Evolutionary conservation across 2,113 vertebrate genomes (phyloP), one percentile per base, ranked within the genome.

Genomic region (Tychaedon coryphoeus): DNA sequence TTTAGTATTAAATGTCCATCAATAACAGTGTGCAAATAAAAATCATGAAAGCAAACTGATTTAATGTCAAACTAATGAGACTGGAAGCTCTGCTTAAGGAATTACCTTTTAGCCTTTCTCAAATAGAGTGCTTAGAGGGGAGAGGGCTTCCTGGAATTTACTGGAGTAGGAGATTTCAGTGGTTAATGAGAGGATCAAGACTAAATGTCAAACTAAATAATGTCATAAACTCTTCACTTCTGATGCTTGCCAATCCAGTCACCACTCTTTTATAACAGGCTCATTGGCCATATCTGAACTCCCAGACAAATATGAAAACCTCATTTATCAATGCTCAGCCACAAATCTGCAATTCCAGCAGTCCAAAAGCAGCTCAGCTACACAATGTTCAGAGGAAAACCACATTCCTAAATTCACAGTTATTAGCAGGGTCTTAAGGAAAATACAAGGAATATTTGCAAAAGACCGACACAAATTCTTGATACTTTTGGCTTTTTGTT

Each of bases 11-110:
- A 76, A 62, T 14, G 40, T 62, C 90, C 88, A 45, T 90, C 94
- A 86, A 71, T 93, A 96, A 96, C 89, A 65, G 34, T 79, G n/a
- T 65, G 87, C 29, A 97, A 96, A 96, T 82, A 95, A 64, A 96
- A 95, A 77, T 70, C 62, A 86, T 34, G 76, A 90, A 92, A 95
- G 95, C 28, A 80, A 88, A 94, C 89, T 77, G 85, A 88, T 90
- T 93, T 86, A 91, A 80, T 86, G 81, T 86, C 88, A 92, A 92
- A 40, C 60, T 91, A 92, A 84, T 91, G 72, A 97, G 76, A 48
- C 7, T 70, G 69, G 71, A 69, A 95, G 88, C 87, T 77, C 80
- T 91, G 53, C 53, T 81, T 51, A 71, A 86, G 53, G 70, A 96
- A 88, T 93, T 90, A 71, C 34, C 88, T 79, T 75, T 96, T 76